These are phyloP conservation scores for Balanococcus diminutus DNA, from an alignment of 2,888 invertebrate species.

Conservation along the genomic window DNA sequence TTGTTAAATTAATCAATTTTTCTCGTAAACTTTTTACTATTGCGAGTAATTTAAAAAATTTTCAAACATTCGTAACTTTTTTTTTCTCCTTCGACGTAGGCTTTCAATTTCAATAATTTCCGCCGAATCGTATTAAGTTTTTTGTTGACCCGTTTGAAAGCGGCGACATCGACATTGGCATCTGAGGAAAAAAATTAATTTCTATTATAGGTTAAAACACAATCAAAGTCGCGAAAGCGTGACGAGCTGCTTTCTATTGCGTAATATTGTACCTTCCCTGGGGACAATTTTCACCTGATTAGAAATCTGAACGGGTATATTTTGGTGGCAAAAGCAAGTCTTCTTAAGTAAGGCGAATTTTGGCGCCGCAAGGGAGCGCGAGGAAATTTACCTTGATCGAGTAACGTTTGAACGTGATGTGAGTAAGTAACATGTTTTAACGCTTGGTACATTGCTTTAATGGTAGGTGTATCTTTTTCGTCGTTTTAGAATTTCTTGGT, in stretches of 20 bases:
- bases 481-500: too few species aligned
- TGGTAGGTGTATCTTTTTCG: too few species aligned
- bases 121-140: background rate
- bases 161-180: background rate
- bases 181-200: background rate
- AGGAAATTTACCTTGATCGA: background rate
- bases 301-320: slow-evolving; percentile 2
- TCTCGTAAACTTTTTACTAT: background rate
- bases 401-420: background rate
- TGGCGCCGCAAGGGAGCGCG: background rate
- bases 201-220: background rate
- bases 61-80: slow-evolving; percentile 20
- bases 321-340: background rate
- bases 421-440: background rate
- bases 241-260: background rate
- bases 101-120: background rate
- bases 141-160: background rate
- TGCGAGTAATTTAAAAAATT: background rate
- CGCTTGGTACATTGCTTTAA: background rate
- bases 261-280: background rate
- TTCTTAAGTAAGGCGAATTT: background rate
- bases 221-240: slow-evolving; percentile 15
- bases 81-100: background rate
- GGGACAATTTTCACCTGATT: slow-evolving; percentile 19
- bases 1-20: slow-evolving; percentile 37